These are phyloP conservation scores for Ectemnius lituratus DNA, from an alignment of 2,888 invertebrate species.

Conservation along the genomic window DNA sequence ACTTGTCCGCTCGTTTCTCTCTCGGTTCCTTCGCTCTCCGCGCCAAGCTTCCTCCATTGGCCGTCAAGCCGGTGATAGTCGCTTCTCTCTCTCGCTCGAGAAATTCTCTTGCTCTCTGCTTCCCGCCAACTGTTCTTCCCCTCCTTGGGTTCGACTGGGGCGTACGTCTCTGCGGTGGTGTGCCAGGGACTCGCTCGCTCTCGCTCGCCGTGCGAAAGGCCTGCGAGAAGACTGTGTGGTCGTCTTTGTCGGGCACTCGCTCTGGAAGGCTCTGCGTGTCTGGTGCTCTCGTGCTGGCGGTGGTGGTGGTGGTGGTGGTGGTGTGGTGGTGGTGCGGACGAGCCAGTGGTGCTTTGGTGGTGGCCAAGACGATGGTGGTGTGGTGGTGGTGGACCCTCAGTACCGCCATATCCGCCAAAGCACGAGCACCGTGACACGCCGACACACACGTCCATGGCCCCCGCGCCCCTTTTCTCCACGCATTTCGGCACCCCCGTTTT, in stretches of 20 bases:
- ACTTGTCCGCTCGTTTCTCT: conserved; percentile 25
- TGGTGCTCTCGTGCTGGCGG: conserved; percentile 17
- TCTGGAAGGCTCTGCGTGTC: neutral
- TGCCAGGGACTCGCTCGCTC: conserved; percentile 45
- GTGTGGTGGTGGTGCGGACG: conserved; percentile 23
- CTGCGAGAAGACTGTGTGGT: conserved; percentile 35
- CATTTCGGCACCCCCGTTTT: conserved; percentile 13
- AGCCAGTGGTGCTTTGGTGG: conserved; percentile 45
- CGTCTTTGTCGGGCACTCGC: no score
- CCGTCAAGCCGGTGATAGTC: no score
- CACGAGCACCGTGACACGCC: conserved; percentile 70
- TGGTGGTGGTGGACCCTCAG: conserved; percentile 68
- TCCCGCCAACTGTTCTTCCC: conserved; percentile 22
- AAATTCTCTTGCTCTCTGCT: conserved; percentile 50
- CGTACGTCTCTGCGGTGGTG: conserved; percentile 43
- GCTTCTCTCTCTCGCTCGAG: conserved; percentile 54
- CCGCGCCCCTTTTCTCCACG: conserved; percentile 38
- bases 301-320: conserved; percentile 29
- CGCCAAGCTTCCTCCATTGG: neutral
- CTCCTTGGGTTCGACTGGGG: conserved; percentile 30
- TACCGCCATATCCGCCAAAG: conserved; percentile 77
- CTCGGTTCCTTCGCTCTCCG: conserved; percentile 32
- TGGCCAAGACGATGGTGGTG: conserved; percentile 42
- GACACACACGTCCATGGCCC: conserved; percentile 43
- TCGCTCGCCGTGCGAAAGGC: conserved; percentile 69